Base-by-base conservation (phyloP, 2,797 vertebrate species). In the Acestrorhynchus altus region DNA sequence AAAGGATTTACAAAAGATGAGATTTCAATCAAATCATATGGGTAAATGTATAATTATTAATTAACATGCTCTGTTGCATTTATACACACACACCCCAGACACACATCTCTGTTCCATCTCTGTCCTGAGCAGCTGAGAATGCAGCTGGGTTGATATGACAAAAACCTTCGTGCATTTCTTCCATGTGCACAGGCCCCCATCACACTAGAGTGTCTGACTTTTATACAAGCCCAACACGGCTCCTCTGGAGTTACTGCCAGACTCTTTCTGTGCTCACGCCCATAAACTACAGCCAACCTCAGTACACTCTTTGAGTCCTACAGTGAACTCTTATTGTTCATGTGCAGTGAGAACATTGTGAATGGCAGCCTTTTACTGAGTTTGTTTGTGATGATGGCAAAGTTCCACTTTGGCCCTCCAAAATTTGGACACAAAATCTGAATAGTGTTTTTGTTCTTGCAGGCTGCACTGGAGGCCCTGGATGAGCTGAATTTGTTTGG, bases 401-500 rank as follows among this genome's bases (percentile, higher is more conserved):
- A 73, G 12, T 20, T 11, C 47, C 20, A 52, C 11, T n/a, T 1
- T 44, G 57, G 8, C 65, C 24, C 24, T 44, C 4, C 4, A 31
- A 61, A 47, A 42, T 60, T 66, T 24, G 46, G n/a, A 7, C 64
- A 39, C 60, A 68, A 26, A 46, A 52, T 54, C 4, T 76, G 44
- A 84, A 76, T 71, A 11, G 28, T 64, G n/a, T 22, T 60, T 79
- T 81, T 85, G 46, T 84, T 47, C 42, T 67, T 81, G 8, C 85
- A 99, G 98, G 98, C 97, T 80, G 97, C 98, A 59, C 87, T 99
- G 61, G 97, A 99, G 89, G 96, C 97, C 4, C 82, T 99, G 81
- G 97, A 99, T 83, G 96, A 98, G 47, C 90, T 99, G 63, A 96
- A 99, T 89, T 91, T 99, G 76, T 99, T 99, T 85, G 98, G 98